These are phyloP conservation scores for Poecile atricapillus DNA, from an alignment of 2,113 vertebrate genomes.

Conservation along the genomic window DNA sequence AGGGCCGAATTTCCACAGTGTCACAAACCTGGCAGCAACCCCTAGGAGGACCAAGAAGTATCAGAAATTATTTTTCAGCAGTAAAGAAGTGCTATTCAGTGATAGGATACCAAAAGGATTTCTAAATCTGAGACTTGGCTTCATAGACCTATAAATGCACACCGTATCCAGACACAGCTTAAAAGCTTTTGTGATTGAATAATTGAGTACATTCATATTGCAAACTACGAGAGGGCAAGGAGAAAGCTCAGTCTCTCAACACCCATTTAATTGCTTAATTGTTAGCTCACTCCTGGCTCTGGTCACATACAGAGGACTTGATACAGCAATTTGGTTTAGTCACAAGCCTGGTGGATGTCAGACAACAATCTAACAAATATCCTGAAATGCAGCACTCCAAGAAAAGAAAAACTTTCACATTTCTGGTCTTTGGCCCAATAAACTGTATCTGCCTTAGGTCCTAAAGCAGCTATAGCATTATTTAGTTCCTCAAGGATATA, in stretches of 20 bases:
- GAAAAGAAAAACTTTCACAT: neutral
- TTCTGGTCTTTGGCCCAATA: neutral
- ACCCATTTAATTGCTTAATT: constrained; percentile 14
- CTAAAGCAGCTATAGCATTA: neutral
- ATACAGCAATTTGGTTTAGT: neutral
- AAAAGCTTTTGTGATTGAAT: constrained; percentile 43
- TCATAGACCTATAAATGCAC: neutral
- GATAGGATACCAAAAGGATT: neutral
- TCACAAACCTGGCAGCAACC: neutral
- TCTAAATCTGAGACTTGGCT: neutral
- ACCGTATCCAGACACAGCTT: neutral
- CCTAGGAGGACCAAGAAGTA: neutral
- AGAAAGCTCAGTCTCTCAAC: neutral
- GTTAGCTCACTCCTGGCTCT: neutral
- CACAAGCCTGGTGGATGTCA: neutral
- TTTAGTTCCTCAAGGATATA: neutral
- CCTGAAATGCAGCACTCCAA: neutral
- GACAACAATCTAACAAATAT: neutral
- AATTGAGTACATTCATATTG: constrained; percentile 3
- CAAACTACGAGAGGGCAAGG: neutral
- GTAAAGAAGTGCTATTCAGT: neutral
- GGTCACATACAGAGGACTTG: neutral
- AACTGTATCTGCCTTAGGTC: neutral
- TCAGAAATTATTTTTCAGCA: neutral
- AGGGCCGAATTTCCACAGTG: neutral